These are phyloP conservation scores for Melanchra persicariae DNA, from an alignment of 2,888 invertebrate genomes.

Conservation along the genomic window DNA sequence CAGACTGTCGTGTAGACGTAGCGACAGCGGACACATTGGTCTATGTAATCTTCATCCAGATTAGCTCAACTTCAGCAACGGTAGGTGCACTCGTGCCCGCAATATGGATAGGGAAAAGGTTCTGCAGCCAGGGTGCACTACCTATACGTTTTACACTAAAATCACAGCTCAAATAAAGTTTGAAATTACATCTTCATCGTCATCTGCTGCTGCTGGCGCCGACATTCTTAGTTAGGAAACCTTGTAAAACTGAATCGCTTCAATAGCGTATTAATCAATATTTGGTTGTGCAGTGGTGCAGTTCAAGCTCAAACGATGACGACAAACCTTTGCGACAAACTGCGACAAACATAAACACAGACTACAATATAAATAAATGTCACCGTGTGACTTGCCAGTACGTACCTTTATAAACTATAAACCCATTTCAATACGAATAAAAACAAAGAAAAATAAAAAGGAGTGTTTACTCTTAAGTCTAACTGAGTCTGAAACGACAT, in stretches of 20 bases:
- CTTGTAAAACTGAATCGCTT: background rate
- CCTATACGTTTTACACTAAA: background rate
- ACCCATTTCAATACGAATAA: background rate
- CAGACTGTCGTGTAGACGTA: too few species aligned
- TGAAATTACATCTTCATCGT: constrained; percentile 42
- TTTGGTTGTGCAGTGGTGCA: constrained; percentile 17
- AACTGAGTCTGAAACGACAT: background rate
- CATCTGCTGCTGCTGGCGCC: constrained; percentile 65
- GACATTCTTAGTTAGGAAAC: constrained; percentile 32
- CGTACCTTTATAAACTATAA: background rate
- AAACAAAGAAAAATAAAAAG: background rate
- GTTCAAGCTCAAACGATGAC: constrained; percentile 8
- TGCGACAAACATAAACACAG: too few species aligned
- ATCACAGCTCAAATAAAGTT: background rate
- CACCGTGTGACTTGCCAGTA: constrained; percentile 50
- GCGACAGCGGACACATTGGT: too few species aligned
- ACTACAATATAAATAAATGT: constrained; percentile 38
- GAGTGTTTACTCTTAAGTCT: constrained; percentile 6
- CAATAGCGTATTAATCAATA: constrained; percentile 39
- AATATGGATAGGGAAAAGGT: background rate
- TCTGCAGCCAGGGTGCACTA: background rate
- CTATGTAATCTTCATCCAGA: background rate
- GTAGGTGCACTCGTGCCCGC: background rate
- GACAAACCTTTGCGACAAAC: too few species aligned
- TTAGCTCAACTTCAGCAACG: too few species aligned